Conservation (phyloP, 2,797 vertebrate species). For the Smutsia gigantea region DNA sequence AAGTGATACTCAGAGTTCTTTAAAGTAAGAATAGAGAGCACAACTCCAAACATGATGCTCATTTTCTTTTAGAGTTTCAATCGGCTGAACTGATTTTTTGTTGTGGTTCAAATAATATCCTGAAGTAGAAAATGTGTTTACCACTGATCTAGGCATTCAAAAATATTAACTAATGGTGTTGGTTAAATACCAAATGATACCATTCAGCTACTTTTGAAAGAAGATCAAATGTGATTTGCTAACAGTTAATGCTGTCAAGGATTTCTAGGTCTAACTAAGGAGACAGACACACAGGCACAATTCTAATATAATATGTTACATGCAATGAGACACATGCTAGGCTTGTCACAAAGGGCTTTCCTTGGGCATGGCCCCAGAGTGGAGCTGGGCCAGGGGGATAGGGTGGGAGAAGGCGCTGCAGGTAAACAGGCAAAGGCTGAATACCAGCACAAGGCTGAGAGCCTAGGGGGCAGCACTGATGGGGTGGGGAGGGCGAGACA, state of each 20-base stretch:
- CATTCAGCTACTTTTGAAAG: neutral
- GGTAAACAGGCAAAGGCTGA: neutral
- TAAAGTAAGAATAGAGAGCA: neutral
- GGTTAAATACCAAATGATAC: neutral
- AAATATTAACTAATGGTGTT: neutral
- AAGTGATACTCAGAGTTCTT: neutral
- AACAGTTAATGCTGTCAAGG: neutral
- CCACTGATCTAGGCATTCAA: neutral
- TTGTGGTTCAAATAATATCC: slow-evolving; percentile 11
- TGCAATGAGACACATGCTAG: accelerated
- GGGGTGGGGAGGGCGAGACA: neutral
- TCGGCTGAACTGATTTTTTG: neutral
- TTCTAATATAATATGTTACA: neutral
- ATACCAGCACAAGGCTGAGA: neutral
- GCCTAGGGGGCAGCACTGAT: neutral
- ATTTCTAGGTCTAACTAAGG: neutral
- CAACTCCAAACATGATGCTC: neutral
- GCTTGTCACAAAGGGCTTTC: neutral
- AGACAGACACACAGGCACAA: neutral
- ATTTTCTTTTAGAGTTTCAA: neutral
- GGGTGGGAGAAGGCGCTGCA: neutral
- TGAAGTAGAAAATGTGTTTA: neutral
- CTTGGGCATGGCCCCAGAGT: accelerated
- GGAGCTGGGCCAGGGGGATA: neutral
- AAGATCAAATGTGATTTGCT: neutral